Conservation (phyloP, 2,888 invertebrate genomes). For the Esperia sulphurella region DNA sequence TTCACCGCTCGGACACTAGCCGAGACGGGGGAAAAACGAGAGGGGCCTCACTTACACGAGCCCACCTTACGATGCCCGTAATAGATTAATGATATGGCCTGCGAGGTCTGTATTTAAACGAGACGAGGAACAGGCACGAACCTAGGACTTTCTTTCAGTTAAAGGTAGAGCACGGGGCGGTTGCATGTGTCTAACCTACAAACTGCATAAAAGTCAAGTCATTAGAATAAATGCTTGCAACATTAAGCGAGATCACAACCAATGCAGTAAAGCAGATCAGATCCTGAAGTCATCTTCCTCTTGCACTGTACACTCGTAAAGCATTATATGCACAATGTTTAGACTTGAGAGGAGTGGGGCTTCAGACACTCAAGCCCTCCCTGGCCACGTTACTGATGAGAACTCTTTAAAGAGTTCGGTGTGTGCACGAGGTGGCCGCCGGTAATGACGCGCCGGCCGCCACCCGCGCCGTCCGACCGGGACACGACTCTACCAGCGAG, state of each 20-base stretch:
- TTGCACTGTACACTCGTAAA: too few species aligned
- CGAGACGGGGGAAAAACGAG: constrained; percentile 49
- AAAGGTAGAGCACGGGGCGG: too few species aligned
- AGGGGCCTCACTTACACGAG: constrained; percentile 55
- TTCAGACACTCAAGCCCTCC: too few species aligned
- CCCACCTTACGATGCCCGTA: constrained; percentile 56
- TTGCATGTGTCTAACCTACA: too few species aligned
- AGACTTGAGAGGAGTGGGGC: too few species aligned
- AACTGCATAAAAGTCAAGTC: too few species aligned
- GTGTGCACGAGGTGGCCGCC: constrained; percentile 36
- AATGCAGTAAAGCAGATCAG: too few species aligned
- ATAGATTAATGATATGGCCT: constrained; percentile 77
- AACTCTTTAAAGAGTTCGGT: constrained; percentile 21
- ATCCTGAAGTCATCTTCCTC: too few species aligned
- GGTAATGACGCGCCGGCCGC: constrained; percentile 43
- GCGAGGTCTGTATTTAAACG: constrained; percentile 62
- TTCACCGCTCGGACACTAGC: constrained; percentile 52
- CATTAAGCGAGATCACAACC: too few species aligned
- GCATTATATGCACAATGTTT: too few species aligned
- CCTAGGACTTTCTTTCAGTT: too few species aligned
- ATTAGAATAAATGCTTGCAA: too few species aligned
- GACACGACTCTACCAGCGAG: constrained; percentile 28
- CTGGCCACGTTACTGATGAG: neutral
- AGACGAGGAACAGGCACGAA: constrained; percentile 22
- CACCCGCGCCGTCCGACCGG: constrained; percentile 50